Conservation (phyloP, 2,888 invertebrate genomes). For the Eumerus sabulonum region DNA sequence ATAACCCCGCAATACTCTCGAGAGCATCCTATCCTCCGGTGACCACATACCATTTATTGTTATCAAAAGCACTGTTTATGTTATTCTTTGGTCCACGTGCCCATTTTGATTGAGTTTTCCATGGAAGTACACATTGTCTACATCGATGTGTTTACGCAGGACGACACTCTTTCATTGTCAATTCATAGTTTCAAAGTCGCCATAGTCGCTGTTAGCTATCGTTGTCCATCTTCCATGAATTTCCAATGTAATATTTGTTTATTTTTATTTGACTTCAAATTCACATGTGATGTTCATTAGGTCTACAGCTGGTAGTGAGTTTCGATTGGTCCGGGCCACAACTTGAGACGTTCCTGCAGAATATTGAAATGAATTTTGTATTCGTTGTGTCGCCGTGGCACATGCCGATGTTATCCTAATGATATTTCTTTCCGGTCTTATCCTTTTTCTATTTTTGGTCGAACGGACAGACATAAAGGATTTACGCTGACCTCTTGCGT, state of each 20-base stretch:
- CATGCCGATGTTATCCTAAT: slow-evolving; percentile 61
- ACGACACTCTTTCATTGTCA: slow-evolving; percentile 9
- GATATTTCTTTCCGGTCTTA: slow-evolving; percentile 61
- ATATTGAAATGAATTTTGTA: slow-evolving; percentile 39
- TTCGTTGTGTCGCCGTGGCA: slow-evolving; percentile 23
- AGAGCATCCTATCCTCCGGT: slow-evolving; percentile 9
- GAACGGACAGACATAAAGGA: slow-evolving; percentile 14
- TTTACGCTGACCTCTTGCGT: slow-evolving; percentile 25
- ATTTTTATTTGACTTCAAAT: slow-evolving; percentile 51
- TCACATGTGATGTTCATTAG: slow-evolving; percentile 60
- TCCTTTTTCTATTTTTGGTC: slow-evolving; percentile 14
- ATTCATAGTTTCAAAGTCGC: slow-evolving; percentile 26
- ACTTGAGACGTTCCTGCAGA: slow-evolving; percentile 52
- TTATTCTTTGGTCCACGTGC: slow-evolving; percentile 61
- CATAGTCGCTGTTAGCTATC: slow-evolving; percentile 19
- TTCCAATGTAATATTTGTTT: slow-evolving; percentile 65
- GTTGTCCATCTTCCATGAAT: slow-evolving; percentile 37
- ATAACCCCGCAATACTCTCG: neutral
- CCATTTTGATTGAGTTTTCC: slow-evolving; percentile 52
- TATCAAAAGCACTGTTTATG: slow-evolving; percentile 3
- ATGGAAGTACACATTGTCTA: slow-evolving; percentile 34
- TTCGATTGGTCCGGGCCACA: slow-evolving; percentile 53
- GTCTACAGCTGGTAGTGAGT: slow-evolving; percentile 45
- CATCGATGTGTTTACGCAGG: slow-evolving; percentile 24
- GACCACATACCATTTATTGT: slow-evolving; percentile 5